A percentile compares a stretch with the other conserved stretches of the same genome.
These are phyloP conservation scores for Podargus strigoides DNA, from an alignment of 2,797 vertebrate species.

Conservation along the genomic window DNA sequence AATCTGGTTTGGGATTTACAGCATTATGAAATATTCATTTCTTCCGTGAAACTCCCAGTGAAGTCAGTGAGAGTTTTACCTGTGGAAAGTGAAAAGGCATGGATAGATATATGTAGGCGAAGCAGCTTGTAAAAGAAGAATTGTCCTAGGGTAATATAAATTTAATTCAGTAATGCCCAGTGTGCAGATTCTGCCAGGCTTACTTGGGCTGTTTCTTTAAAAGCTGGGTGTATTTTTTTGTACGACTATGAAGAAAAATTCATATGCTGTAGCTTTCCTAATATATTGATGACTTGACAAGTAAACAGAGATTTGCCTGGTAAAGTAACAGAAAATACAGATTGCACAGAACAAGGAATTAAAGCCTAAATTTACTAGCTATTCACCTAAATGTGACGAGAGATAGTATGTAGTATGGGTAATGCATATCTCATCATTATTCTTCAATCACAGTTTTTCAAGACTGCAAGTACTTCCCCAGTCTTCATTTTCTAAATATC, in stretches of 20 bases:
- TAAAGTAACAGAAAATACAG: not conserved
- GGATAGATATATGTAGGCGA: not conserved
- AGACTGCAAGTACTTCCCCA: not conserved
- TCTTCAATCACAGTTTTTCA: not conserved
- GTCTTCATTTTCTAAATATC: not conserved
- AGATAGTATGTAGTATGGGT: not conserved
- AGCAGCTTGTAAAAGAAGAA: not conserved
- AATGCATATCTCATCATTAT: not conserved
- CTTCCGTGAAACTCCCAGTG: not conserved
- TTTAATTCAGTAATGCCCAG: not conserved
- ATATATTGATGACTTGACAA: not conserved
- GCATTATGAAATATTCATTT: not conserved
- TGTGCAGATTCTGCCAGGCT: not conserved
- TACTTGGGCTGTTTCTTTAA: not conserved
- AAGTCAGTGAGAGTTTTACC: not conserved
- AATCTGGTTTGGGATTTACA: not conserved
- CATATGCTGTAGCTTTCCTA: not conserved
- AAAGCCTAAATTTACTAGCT: not conserved
- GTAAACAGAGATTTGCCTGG: not conserved
- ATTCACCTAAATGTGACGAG: not conserved
- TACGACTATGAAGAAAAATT: not conserved
- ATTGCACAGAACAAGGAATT: not conserved
- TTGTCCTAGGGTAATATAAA: not conserved
- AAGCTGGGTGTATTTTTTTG: not conserved
- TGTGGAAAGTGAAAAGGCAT: not conserved